Evolutionary conservation across 1,140 invertebrate species (phyloP).

Genomic region (Pantala flavescens): DNA sequence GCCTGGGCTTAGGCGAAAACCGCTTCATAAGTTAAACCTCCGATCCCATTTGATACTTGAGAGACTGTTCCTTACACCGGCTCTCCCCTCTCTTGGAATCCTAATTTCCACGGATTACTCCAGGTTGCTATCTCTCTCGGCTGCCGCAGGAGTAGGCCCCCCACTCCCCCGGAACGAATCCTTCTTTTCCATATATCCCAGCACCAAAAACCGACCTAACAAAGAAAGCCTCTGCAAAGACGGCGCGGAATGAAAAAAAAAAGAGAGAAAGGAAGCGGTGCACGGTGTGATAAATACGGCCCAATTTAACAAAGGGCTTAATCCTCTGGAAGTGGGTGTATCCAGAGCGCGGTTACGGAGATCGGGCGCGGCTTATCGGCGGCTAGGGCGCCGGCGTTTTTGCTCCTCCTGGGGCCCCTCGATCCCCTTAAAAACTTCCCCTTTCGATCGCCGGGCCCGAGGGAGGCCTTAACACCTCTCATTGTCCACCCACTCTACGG

Average conservation of each 20-base stretch:
- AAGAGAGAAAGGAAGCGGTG: not conserved
- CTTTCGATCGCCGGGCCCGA: not conserved
- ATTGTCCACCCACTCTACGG: not conserved
- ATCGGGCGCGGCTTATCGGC: not conserved
- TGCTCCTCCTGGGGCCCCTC: not conserved
- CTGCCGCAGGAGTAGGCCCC: too few relatives aligned
- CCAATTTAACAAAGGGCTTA: constrained; percentile 9
- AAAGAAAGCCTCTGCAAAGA: too few relatives aligned
- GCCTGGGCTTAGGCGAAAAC: too few relatives aligned
- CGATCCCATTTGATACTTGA: too few relatives aligned
- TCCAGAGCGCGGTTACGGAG: not conserved
- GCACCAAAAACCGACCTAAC: too few relatives aligned
- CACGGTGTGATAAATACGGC: not conserved
- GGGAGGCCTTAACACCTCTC: not conserved
- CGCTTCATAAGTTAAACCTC: too few relatives aligned
- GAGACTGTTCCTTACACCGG: too few relatives aligned
- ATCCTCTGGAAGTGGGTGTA: not conserved
- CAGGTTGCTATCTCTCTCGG: too few relatives aligned
- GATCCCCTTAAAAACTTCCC: not conserved
- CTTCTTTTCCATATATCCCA: too few relatives aligned
- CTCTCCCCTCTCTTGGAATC: too few relatives aligned
- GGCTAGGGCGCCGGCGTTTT: not conserved
- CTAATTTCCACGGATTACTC: too few relatives aligned
- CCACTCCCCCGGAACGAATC: too few relatives aligned
- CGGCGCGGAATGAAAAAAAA: not conserved